Evolutionary conservation across 2,888 invertebrate genomes (phyloP).

Genomic region (Nymphalis polychloros): DNA sequence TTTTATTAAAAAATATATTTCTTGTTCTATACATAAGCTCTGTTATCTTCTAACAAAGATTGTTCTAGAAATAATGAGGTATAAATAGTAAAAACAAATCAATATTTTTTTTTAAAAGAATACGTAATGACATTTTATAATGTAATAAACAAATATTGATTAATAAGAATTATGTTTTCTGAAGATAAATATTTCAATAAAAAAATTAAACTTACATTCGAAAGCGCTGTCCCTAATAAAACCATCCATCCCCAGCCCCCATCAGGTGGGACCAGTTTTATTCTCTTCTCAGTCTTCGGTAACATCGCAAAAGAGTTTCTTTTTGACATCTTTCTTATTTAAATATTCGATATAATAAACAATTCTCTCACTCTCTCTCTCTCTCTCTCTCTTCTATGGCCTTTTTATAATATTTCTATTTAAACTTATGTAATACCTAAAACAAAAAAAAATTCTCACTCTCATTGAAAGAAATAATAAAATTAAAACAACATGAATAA

Average conservation of each 20-base stretch:
- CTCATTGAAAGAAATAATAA: too few species aligned
- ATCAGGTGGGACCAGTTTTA: slow-evolving; percentile 81
- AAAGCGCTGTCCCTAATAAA: slow-evolving; percentile 83
- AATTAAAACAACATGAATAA: too few species aligned
- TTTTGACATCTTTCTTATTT: slow-evolving; percentile 47
- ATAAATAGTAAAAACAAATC: too few species aligned
- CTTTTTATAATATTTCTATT: too few species aligned
- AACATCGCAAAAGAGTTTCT: slow-evolving; percentile 50
- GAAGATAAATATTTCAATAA: neutral
- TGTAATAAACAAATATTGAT: neutral
- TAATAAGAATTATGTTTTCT: neutral
- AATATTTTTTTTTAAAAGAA: too few species aligned
- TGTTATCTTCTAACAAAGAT: too few species aligned
- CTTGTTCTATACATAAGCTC: too few species aligned
- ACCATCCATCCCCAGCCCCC: slow-evolving; percentile 90
- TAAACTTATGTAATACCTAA: slow-evolving; percentile 8
- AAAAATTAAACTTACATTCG: slow-evolving; percentile 80
- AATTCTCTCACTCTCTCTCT: neutral
- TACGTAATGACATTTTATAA: too few species aligned
- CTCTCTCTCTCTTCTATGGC: neutral
- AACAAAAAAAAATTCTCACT: slow-evolving; percentile 2
- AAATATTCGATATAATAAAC: neutral
- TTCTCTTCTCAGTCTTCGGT: slow-evolving; percentile 57
- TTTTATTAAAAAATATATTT: too few species aligned
- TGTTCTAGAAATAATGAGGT: too few species aligned